Percentiles rank a stretch among this genome's conserved stretches.
phyloP scores from a whole-genome alignment of 1,140 invertebrate species.

The Heliconius melpomene region DNA sequence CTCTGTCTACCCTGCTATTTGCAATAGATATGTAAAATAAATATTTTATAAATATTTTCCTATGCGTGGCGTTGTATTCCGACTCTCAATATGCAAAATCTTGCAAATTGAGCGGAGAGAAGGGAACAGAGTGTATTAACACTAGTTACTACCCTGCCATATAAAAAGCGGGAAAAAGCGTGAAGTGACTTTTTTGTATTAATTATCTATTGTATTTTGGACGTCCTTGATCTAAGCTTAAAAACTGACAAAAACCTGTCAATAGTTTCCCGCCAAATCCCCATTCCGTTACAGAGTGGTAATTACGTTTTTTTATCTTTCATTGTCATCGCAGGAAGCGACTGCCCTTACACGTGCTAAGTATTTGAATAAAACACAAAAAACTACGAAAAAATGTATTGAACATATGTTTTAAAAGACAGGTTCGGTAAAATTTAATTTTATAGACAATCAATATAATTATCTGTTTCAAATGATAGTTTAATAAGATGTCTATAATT shows the following conservation, averaged over 20 bases:
- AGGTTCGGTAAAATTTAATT: background rate
- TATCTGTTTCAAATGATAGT: background rate
- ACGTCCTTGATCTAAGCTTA: background rate
- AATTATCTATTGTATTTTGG: background rate
- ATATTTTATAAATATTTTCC: no score
- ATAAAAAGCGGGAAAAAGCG: background rate
- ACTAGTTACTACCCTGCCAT: background rate
- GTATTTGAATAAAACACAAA: constrained; percentile 27
- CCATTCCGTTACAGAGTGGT: constrained; percentile 47
- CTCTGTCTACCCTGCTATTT: no score
- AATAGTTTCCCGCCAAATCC: constrained; percentile 50
- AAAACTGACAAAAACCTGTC: constrained; percentile 38
- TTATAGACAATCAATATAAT: background rate
- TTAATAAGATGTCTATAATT: background rate
- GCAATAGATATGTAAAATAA: no score
- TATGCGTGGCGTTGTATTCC: background rate
- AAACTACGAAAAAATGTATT: background rate
- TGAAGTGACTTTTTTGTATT: background rate
- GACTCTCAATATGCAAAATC: background rate
- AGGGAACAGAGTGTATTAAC: background rate
- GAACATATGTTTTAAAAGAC: background rate
- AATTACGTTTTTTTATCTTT: constrained; percentile 58
- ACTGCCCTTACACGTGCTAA: constrained; percentile 52
- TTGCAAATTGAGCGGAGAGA: background rate
- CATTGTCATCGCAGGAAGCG: constrained; percentile 71